These are phyloP conservation scores for Zophobas morio DNA, from an alignment of 1,140 invertebrate genomes.

Conservation along the genomic window DNA sequence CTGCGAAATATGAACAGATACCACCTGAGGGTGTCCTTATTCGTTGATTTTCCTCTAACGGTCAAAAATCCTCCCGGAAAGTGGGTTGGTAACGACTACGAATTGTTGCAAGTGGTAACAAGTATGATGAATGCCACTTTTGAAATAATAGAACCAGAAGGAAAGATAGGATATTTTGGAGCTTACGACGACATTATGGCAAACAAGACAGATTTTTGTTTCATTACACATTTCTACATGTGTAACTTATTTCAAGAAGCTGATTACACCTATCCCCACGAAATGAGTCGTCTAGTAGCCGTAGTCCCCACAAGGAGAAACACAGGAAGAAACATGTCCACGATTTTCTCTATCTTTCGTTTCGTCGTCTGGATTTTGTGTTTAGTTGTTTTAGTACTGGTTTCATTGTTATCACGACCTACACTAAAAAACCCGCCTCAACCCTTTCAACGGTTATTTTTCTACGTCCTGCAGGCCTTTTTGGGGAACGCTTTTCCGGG, in stretches of 20 bases:
- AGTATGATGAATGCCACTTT: conserved; percentile 26
- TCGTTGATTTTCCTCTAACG: not conserved
- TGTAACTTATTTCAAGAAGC: not conserved
- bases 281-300: conserved; percentile 9
- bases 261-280: conserved; percentile 23
- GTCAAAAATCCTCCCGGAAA: not conserved
- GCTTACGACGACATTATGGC: conserved; percentile 15
- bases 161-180: not conserved
- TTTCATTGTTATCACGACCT: not conserved
- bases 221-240: conserved; percentile 17
- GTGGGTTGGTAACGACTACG: conserved; percentile 13
- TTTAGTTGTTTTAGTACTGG: not conserved
- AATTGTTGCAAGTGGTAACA: not conserved
- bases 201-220: conserved; percentile 26
- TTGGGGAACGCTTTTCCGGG: not conserved
- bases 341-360: not conserved
- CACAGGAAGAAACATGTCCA: not conserved
- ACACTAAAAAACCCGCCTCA: no score
- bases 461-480: not conserved
- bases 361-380: not conserved
- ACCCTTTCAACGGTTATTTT: no score
- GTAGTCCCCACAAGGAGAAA: not conserved
- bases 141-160: not conserved
- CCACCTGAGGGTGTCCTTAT: conserved; percentile 13
- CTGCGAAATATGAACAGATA: conserved; percentile 23